A percentile compares a stretch with the other conserved stretches of the same genome.
phyloP scores from a whole-genome alignment of 2,888 invertebrate genomes.

The Norana najaformis region DNA sequence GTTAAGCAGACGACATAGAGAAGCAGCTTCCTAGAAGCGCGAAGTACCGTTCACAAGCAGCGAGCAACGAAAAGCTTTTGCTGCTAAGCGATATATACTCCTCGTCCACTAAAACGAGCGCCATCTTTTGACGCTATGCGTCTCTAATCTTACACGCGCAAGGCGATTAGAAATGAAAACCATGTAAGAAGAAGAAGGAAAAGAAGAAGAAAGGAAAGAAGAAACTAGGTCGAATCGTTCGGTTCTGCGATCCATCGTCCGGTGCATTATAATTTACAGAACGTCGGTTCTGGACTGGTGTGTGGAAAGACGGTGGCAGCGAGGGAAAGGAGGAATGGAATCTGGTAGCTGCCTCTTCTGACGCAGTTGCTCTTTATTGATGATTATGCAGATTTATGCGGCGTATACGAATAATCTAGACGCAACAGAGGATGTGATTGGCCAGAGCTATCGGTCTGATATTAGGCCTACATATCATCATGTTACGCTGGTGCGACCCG shows the following conservation, averaged over 20 bases:
- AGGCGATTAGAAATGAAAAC: neutral
- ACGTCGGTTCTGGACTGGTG: no score
- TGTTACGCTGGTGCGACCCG: neutral
- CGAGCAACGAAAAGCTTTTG: neutral
- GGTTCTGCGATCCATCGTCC: neutral
- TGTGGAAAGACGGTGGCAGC: neutral
- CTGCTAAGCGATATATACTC: neutral
- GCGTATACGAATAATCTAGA: neutral
- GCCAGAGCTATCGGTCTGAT: neutral
- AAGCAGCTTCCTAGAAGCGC: neutral
- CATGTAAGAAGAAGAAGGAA: neutral
- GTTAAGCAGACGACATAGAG: neutral
- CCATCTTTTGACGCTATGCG: neutral
- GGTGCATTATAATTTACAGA: neutral
- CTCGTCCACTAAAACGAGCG: neutral
- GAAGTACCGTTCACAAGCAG: neutral
- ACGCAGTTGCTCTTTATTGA: neutral
- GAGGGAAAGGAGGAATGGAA: neutral
- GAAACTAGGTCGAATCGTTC: neutral
- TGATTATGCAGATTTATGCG: slow-evolving; percentile 5
- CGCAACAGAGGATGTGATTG: neutral
- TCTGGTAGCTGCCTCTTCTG: neutral
- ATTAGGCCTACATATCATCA: neutral
- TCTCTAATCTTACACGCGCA: neutral
- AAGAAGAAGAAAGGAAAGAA: neutral